Conservation (phyloP, 1,140 invertebrate species). For the Heliconius eleuchia region DNA sequence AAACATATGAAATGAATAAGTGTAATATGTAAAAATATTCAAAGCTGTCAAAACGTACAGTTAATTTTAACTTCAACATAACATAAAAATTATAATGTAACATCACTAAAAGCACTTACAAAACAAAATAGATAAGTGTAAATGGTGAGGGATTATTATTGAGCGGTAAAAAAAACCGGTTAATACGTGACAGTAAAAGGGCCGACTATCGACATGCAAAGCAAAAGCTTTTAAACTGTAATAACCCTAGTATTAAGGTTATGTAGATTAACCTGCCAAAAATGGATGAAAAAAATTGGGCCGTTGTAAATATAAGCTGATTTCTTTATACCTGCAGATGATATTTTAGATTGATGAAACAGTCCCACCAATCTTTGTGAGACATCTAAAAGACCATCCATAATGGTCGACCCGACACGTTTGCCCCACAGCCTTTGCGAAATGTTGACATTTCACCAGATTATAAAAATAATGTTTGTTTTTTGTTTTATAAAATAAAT, state of each 20-base stretch:
- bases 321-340: conserved; percentile 46
- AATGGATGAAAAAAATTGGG: conserved; percentile 13
- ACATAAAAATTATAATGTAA: not conserved
- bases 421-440: conserved; percentile 47
- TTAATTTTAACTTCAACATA: not conserved
- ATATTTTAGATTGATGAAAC: conserved; percentile 57
- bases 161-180: conserved; percentile 22
- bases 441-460: conserved; percentile 42
- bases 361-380: conserved; percentile 57
- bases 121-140: not conserved
- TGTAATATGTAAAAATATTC: not conserved
- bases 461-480: conserved; percentile 4
- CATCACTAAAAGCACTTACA: not conserved
- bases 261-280: conserved; percentile 23
- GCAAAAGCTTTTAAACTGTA: conserved; percentile 21
- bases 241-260: conserved; percentile 17
- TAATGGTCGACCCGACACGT: conserved; percentile 57
- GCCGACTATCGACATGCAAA: conserved; percentile 20
- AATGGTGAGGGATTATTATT: conserved; percentile 17
- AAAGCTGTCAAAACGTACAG: too few species aligned
- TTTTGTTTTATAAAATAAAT: not conserved
- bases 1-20: not conserved
- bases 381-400: conserved; percentile 59
- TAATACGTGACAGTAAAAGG: conserved; percentile 20
- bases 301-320: conserved; percentile 26